Evolutionary conservation across 2,797 vertebrate genomes (phyloP).

Genomic region (Todus mexicanus): DNA sequence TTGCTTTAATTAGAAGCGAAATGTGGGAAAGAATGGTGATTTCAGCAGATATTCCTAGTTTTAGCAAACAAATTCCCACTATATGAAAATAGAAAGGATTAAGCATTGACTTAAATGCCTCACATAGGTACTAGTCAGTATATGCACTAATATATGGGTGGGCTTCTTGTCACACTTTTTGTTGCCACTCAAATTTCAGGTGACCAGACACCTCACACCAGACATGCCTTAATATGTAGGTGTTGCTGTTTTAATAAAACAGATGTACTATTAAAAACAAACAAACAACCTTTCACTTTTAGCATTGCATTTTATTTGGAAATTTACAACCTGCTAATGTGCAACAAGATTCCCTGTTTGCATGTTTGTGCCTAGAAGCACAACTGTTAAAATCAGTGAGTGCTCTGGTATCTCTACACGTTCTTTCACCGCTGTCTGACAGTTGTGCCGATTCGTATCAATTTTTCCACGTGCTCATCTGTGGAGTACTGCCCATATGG

Average conservation of each 20-base stretch:
- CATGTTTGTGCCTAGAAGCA: constrained; percentile 27
- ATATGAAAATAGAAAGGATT: neutral
- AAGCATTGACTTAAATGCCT: neutral
- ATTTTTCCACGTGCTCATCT: constrained; percentile 13
- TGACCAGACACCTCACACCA: constrained; percentile 32
- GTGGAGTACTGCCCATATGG: neutral
- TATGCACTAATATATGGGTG: neutral
- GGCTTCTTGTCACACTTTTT: neutral
- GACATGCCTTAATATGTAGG: constrained; percentile 8
- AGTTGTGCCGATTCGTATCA: fast-evolving
- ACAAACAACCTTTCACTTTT: constrained; percentile 31
- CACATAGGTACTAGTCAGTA: neutral
- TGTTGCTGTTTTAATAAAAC: constrained; percentile 53
- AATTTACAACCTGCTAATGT: constrained; percentile 54
- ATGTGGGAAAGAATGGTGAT: neutral
- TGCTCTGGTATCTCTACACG: neutral
- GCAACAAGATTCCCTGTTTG: constrained; percentile 44
- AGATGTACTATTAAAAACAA: constrained; percentile 49
- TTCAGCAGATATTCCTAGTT: neutral
- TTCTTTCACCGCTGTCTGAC: neutral
- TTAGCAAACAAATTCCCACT: neutral
- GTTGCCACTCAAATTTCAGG: neutral
- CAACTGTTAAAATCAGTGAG: neutral
- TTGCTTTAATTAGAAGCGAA: neutral
- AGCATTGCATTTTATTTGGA: constrained; percentile 32